These are phyloP conservation scores for Rallus crepitans DNA, from an alignment of 2,797 vertebrate genomes.

Conservation along the genomic window DNA sequence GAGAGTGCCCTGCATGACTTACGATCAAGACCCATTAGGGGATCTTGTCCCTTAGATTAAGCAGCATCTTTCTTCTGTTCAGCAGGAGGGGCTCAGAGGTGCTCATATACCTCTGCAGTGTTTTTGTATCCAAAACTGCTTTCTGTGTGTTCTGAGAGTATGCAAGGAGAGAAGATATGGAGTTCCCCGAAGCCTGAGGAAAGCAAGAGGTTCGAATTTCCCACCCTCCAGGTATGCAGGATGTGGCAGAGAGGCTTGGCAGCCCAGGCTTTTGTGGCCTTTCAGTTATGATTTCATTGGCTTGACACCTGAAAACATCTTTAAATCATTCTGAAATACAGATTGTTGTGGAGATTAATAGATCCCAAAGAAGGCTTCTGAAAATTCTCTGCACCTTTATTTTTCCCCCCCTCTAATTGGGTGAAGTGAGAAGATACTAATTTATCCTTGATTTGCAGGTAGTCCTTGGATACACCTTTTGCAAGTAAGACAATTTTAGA, in stretches of 20 bases:
- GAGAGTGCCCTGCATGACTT: neutral
- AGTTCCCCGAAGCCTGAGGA: neutral
- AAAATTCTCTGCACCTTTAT: neutral
- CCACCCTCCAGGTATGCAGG: neutral
- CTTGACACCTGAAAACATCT: neutral
- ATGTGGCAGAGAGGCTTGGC: neutral
- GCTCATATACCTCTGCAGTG: neutral
- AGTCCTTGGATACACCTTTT: neutral
- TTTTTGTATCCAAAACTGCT: neutral
- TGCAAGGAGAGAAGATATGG: neutral
- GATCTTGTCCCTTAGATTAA: neutral
- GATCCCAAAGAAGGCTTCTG: neutral
- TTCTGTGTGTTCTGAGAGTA: neutral
- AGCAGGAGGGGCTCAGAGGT: neutral
- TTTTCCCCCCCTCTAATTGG: neutral
- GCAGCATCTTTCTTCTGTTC: neutral
- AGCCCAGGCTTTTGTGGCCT: neutral
- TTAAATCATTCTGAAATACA: neutral
- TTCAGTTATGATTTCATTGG: neutral
- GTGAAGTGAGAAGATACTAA: neutral
- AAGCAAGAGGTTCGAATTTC: neutral
- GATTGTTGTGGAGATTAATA: neutral
- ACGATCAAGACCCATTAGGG: neutral
- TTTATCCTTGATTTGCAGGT: neutral
- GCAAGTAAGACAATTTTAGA: neutral